Evolutionary conservation across 64 coral and sea anemone species (phyloP), one percentile per base, ranked within the genome.

Genomic region (Anthopleura sola): DNA sequence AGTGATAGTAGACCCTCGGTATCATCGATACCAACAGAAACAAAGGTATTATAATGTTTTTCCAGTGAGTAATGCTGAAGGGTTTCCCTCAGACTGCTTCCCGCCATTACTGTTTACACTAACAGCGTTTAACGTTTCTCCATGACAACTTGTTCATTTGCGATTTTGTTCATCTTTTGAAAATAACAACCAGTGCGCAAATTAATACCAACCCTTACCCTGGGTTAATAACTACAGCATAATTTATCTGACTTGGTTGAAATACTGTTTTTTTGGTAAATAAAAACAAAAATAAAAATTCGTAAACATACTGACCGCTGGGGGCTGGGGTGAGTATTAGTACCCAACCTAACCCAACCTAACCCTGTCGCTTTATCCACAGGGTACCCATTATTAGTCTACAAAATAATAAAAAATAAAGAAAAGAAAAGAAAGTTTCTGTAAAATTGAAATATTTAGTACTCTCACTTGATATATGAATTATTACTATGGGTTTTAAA

Each of bases 11-110:
- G 75, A 21, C 87, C 77, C 36, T 8, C 53, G 23, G 31, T 32
- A 37, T 86, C 46, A 16, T 75, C 40, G 36, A 95, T 95, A 34
- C 93, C 93, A 37, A 49, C 79, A 32, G 86, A 88, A n/a, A 64
- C 36, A 81, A 95, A 95, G 28, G 87, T 82, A 0, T 34, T 53
- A 78, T 60, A 81, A 49, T 92, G 89, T 36, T 86, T 95, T 49
- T 91, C 89, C 54, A 95, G 55, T 20, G 93, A 91, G 28, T 89
- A 88, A 33, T 95, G 82, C 37, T 86, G 87, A 46, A 95, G 83
- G 23, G 78, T 83, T 18, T 68, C 90, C n/a, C 82, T 49, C 26
- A 95, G 55, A 71, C 24, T 78, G 37, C 75, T 85, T 36, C 66
- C 64, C 82, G 82, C 75, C 76, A 79, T 79, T 79, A 48, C 44